Evolutionary conservation across 2,797 vertebrate genomes (phyloP), one percentile per base, ranked within the genome.

Genomic region (Ciconia nigra): DNA sequence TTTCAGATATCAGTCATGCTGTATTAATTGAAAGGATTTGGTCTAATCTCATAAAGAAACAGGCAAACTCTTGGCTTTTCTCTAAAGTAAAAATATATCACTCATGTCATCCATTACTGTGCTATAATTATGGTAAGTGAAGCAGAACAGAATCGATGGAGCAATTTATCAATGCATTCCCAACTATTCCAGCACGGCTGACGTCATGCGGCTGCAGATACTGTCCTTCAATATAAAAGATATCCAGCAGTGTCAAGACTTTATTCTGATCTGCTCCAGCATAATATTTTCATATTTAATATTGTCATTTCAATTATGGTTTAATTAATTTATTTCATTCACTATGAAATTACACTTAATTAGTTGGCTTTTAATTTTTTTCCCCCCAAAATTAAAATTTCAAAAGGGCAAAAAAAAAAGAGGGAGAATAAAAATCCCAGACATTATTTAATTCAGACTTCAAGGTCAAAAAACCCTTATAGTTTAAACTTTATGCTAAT

Each of bases 51-150:
- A 97, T 98, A 98, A 98, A 98, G 98, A 98, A 98, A 98, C 96
- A 98, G 97, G 97, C 97, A 98, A 98, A 98, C 96, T 97, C 98
- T 97, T 98, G 98, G 97, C 98, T 98, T 98, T 98, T 97, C 97
- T 98, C 97, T 98, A 96, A 98, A 98, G 98, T 98, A 98, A 98
- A 98, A 98, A 98, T 98, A 98, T 98, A 98, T 98, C 98, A 98
- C 98, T 98, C 98, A 98, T 98, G 98, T 98, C 98, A 98, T 99
- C 99, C 99, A 99, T 99, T 99, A 99, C 98, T 96, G 98, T 98
- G 98, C 98, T 98, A 99, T 99, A 99, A 99, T 99, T 99, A 99
- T 99, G 98, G 98, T 99, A 99, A 99, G 99, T 99, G 99, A 99
- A 98, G 99, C 98, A 98, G 98, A 98, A 98, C 98, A 67, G 95